Percentiles rank a stretch among this genome's conserved stretches.
phyloP scores from a whole-genome alignment of 2,888 invertebrate genomes.

The Polylopha cassiicola region DNA sequence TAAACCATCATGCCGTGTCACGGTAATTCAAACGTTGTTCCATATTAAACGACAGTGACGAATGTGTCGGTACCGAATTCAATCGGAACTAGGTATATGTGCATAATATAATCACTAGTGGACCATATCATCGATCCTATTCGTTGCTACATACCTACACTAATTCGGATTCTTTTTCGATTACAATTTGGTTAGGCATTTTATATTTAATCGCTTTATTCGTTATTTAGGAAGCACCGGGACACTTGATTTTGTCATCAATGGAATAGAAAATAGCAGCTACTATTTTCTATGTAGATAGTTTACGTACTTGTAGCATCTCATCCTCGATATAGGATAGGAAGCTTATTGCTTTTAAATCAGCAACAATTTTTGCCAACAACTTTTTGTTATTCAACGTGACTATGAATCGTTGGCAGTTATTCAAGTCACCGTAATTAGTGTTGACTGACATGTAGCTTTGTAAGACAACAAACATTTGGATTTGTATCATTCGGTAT shows the following conservation, averaged over 20 bases:
- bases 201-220: no score
- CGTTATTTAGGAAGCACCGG: no score
- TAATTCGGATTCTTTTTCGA: no score
- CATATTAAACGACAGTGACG: constrained; percentile 28
- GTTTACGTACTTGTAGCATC: not conserved
- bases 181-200: no score
- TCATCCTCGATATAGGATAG: constrained; percentile 3
- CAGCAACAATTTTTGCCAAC: constrained; percentile 7
- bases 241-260: no score
- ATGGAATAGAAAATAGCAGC: no score
- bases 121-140: no score
- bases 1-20: constrained; percentile 17
- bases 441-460: constrained; percentile 36
- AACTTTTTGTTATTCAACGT: constrained; percentile 31
- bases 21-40: constrained; percentile 26
- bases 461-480: constrained; percentile 27
- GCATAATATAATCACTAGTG: no score
- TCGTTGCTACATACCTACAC: no score
- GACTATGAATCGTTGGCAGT: constrained; percentile 44
- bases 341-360: constrained; percentile 7
- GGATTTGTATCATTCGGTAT: constrained; percentile 4
- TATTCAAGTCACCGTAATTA: constrained; percentile 41
- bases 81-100: no score
- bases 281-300: not conserved
- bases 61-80: no score